Percentiles rank a stretch among this genome's conserved stretches.
Evolutionary conservation across 2,888 invertebrate species (phyloP).

Genomic region (Zonitis immaculata): DNA sequence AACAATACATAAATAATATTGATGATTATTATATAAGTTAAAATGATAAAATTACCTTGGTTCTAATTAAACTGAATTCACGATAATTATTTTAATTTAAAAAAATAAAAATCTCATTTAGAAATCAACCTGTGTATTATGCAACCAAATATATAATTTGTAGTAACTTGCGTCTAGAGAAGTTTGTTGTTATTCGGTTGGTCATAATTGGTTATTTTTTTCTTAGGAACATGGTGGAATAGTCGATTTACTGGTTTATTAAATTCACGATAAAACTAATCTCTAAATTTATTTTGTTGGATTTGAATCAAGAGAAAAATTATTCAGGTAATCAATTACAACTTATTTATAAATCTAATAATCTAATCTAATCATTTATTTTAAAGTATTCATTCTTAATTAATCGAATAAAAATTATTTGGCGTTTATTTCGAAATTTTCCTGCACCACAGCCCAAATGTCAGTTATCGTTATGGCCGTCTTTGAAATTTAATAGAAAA

Average conservation of each 20-base stretch:
- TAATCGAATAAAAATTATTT: too few species aligned
- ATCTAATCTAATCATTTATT: too few species aligned
- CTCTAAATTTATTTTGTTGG: not conserved
- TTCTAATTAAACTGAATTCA: not conserved
- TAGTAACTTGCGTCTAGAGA: not conserved
- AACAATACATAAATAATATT: too few species aligned
- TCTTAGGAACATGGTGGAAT: slow-evolving; percentile 13
- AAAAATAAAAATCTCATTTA: not conserved
- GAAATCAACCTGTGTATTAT: not conserved
- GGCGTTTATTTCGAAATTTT: not conserved
- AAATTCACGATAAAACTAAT: too few species aligned
- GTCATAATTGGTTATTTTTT: not conserved
- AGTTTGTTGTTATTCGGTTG: not conserved
- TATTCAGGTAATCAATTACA: not conserved
- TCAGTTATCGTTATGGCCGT: not conserved
- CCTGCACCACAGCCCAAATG: not conserved
- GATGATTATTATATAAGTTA: too few species aligned
- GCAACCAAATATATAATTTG: slow-evolving; percentile 8
- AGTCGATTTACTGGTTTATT: slow-evolving; percentile 6
- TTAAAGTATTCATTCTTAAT: not conserved
- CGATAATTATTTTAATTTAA: not conserved
- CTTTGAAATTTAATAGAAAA: not conserved
- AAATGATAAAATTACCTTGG: not conserved
- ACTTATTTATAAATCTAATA: too few species aligned
- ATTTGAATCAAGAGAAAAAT: not conserved